phyloP scores from a whole-genome alignment of 2,888 invertebrate genomes.

The Lithophane leautieri region DNA sequence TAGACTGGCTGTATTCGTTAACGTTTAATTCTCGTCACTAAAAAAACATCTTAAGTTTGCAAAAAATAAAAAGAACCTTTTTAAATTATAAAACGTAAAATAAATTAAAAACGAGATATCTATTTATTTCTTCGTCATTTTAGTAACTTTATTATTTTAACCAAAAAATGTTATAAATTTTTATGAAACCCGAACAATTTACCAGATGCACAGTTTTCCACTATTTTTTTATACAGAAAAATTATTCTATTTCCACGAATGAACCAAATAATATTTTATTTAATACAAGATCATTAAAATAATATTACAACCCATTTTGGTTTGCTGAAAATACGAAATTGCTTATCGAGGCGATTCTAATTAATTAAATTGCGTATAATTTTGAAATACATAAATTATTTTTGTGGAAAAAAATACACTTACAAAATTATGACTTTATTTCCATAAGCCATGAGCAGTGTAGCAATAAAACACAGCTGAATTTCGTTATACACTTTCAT shows the following conservation, averaged over 20 bases:
- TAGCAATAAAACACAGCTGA: not conserved
- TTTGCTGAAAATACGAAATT: not conserved
- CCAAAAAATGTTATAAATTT: conserved; percentile 16
- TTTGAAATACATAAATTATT: no score
- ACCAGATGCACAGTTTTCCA: no score
- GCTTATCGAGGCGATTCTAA: not conserved
- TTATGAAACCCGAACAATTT: not conserved
- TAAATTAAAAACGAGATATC: not conserved
- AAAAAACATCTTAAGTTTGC: not conserved
- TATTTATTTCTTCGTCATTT: not conserved
- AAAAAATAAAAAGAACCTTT: not conserved
- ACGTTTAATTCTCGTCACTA: not conserved
- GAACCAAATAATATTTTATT: conserved; percentile 11
- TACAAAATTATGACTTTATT: not conserved
- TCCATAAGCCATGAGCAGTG: no score
- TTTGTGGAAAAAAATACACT: not conserved
- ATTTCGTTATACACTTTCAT: not conserved
- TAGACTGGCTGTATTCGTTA: not conserved
- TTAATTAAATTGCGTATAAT: not conserved
- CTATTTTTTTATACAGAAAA: no score
- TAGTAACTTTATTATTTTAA: not conserved
- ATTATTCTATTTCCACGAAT: not conserved
- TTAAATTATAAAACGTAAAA: not conserved
- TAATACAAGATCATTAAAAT: conserved; percentile 33
- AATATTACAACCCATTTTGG: conserved; percentile 1